Conservation (phyloP, 2,888 invertebrate species). For the Fissipunctia ypsillon region DNA sequence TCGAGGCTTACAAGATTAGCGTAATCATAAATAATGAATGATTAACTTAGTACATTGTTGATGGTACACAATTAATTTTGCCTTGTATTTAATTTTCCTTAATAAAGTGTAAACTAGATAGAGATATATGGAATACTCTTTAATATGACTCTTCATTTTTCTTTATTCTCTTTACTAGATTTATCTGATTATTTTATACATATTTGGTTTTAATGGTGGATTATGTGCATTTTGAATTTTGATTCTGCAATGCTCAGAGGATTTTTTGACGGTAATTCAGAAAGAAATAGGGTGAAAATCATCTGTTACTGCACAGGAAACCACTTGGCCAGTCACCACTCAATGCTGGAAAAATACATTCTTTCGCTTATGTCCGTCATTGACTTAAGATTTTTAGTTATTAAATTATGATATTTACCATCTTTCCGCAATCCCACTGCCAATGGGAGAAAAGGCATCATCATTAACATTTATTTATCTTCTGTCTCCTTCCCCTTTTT, state of each 20-base stretch:
- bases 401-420: neutral
- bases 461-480: neutral
- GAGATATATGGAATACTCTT: no score
- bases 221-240: neutral
- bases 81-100: conserved; percentile 31
- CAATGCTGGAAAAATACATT: no score
- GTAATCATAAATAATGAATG: conserved; percentile 54
- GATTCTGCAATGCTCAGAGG: neutral
- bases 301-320: no score
- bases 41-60: conserved; percentile 50
- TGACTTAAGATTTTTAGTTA: neutral
- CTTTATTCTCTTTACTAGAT: no score
- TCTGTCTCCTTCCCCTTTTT: neutral
- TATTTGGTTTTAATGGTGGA: no score
- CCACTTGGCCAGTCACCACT: neutral
- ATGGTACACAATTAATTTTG: conserved; percentile 42
- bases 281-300: neutral
- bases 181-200: no score
- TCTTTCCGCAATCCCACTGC: neutral
- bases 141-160: no score
- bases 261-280: neutral
- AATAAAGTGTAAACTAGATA: no score
- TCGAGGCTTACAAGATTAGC: conserved; percentile 43
- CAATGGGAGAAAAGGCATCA: neutral
- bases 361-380: no score